Evolutionary conservation across 2,888 invertebrate genomes (phyloP).

Genomic region (Calephelis perditalis): DNA sequence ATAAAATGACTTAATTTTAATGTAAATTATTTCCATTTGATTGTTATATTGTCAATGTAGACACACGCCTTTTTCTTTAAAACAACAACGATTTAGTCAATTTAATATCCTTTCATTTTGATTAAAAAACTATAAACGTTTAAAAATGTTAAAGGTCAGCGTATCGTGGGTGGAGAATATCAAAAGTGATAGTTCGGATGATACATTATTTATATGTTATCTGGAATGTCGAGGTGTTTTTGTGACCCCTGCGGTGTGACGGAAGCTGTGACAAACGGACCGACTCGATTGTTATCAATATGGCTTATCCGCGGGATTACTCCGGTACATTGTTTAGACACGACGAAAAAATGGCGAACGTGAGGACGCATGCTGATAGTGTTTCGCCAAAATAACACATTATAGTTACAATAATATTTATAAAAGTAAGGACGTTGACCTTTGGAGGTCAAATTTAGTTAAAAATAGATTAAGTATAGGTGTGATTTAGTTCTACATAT

Average conservation of each 20-base stretch:
- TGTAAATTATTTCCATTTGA: too few relatives aligned
- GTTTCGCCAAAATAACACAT: slow-evolving; percentile 2
- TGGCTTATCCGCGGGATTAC: slow-evolving; percentile 47
- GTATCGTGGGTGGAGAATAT: slow-evolving; percentile 1
- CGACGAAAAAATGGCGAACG: slow-evolving; percentile 32
- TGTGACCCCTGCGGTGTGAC: slow-evolving; percentile 44
- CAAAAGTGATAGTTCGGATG: too few relatives aligned
- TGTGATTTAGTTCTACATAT: too few relatives aligned
- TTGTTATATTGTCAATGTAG: too few relatives aligned
- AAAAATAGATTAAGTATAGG: too few relatives aligned
- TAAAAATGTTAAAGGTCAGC: too few relatives aligned
- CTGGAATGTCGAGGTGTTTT: slow-evolving; percentile 31
- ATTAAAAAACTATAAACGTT: too few relatives aligned
- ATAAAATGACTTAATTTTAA: too few relatives aligned
- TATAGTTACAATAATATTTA: not conserved
- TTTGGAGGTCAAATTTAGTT: too few relatives aligned
- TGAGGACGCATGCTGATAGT: slow-evolving; percentile 34
- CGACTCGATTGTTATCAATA: slow-evolving; percentile 62
- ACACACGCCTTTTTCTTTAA: too few relatives aligned
- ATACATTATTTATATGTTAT: slow-evolving; percentile 3
- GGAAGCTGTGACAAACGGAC: slow-evolving; percentile 47
- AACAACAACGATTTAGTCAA: too few relatives aligned
- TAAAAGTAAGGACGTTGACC: not conserved
- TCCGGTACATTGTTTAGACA: slow-evolving; percentile 13
- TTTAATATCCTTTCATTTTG: too few relatives aligned